Conservation (phyloP, 2,888 invertebrate species). For the Meteorus colon region DNA sequence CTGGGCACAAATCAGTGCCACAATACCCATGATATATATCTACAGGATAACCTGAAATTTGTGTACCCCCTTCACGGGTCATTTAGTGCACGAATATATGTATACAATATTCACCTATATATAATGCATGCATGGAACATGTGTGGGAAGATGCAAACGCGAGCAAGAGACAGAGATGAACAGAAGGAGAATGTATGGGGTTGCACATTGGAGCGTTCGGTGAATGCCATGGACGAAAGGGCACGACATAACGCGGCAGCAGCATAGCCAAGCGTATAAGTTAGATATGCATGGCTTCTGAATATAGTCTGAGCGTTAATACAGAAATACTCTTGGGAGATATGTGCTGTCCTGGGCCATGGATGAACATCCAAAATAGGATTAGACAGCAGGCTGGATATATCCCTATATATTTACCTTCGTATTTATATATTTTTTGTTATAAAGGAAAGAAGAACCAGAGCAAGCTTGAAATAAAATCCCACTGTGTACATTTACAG, state of each 20-base stretch:
- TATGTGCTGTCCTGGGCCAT: conserved; percentile 42
- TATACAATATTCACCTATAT: not conserved
- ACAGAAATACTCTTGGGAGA: conserved; percentile 61
- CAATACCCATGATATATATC: conserved; percentile 16
- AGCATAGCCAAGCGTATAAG: conserved; percentile 51
- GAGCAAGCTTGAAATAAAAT: not conserved
- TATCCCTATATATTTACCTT: conserved; percentile 2
- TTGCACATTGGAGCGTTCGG: conserved; percentile 38
- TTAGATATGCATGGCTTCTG: conserved; percentile 69
- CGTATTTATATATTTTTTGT: not conserved
- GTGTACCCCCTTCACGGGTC: conserved; percentile 3
- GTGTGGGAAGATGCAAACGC: not conserved
- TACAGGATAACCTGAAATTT: conserved; percentile 5
- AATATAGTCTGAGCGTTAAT: conserved; percentile 68
- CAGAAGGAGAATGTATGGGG: conserved; percentile 30
- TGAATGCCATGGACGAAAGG: conserved; percentile 48
- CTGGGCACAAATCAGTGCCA: not conserved
- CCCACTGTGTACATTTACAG: not conserved
- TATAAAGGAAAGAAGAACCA: not conserved
- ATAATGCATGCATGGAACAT: not conserved
- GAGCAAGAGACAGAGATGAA: not conserved
- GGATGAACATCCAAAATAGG: conserved; percentile 44
- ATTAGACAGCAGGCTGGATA: conserved; percentile 17
- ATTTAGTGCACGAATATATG: not conserved
- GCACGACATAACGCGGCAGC: conserved; percentile 47